Evolutionary conservation across 1,140 invertebrate genomes (phyloP), one percentile per base, ranked within the genome.

Genomic region (Ectropis grisescens): DNA sequence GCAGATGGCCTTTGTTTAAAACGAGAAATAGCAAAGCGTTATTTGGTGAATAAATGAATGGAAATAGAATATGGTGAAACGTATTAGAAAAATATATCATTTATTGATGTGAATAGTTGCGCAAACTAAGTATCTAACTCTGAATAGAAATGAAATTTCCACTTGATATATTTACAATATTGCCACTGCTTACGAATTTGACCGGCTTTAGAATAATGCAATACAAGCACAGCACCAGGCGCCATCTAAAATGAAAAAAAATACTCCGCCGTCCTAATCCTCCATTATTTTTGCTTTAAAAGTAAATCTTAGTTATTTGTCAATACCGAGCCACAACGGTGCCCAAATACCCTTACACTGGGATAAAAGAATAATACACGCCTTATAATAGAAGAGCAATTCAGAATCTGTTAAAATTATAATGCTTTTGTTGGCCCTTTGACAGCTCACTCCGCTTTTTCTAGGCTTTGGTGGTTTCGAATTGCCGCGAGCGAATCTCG

Each of bases 391-490:
- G 54, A 52, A 40, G 45, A 69, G 61, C 75, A 71, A 80, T 81
- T 74, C 64, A 48, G 61, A 69, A 68, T 75, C 68, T 76, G 75
- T 81, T 81, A 81, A 79, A 70, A 62, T 78, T 59, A 75, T 75
- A 80, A 78, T 78, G 68, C 64, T 64, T 68, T 76, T 81, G 72
- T 78, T 60, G 49, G 39, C 28, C 53, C 56, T 47, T 67, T 74
- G 76, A 74, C 76, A 81, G 69, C 53, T 75, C 41, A 43, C 30
- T 65, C 49, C 60, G 38, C 67, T 62, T 72, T 66, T 67, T 61
- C 26, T 36, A 45, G 35, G 32, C 41, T 45, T 47, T 47, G 31
- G 33, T 34, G 54, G 60, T 64, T 53, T 75, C 64, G 45, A 41
- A 44, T 70, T 58, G 56, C 49, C 51, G 64, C 47, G 42, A 49